Evolutionary conservation across 1,140 invertebrate genomes (phyloP).

Genomic region (Magallana angulata): DNA sequence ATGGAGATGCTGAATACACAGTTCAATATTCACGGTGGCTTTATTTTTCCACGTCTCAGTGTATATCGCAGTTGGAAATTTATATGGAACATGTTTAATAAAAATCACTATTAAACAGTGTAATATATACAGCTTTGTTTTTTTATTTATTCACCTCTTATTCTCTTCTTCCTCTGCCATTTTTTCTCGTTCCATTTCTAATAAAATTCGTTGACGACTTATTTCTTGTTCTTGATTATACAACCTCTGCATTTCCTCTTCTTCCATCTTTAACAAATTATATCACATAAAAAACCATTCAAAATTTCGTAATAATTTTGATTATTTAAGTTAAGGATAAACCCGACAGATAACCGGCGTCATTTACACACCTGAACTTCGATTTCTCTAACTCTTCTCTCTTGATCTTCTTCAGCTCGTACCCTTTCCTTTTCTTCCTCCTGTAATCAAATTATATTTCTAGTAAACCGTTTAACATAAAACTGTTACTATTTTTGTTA

Average conservation of each 20-base stretch:
- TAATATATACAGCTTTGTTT: too few relatives aligned
- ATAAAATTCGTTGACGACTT: conserved; percentile 59
- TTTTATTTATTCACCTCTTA: conserved; percentile 43
- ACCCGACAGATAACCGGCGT: too few relatives aligned
- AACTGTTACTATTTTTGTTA: not conserved
- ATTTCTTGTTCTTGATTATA: conserved; percentile 66
- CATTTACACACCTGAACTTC: conserved; percentile 66
- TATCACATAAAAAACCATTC: too few relatives aligned
- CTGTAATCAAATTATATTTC: not conserved
- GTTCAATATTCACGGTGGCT: too few relatives aligned
- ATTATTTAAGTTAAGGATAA: too few relatives aligned
- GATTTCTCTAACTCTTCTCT: conserved; percentile 66
- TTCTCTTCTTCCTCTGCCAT: conserved; percentile 65
- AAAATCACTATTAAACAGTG: too few relatives aligned
- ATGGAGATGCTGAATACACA: too few relatives aligned
- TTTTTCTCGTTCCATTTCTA: conserved; percentile 59
- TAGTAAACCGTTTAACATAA: not conserved
- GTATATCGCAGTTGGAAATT: too few relatives aligned
- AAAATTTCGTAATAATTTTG: too few relatives aligned
- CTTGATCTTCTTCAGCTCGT: conserved; percentile 54
- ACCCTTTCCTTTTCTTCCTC: conserved; percentile 44
- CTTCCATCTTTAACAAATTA: conserved; percentile 63
- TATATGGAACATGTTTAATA: too few relatives aligned
- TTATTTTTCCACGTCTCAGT: too few relatives aligned
- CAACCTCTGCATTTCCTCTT: conserved; percentile 70